These are phyloP conservation scores for Wasmannia auropunctata DNA, from an alignment of 1,140 invertebrate species.

Conservation along the genomic window DNA sequence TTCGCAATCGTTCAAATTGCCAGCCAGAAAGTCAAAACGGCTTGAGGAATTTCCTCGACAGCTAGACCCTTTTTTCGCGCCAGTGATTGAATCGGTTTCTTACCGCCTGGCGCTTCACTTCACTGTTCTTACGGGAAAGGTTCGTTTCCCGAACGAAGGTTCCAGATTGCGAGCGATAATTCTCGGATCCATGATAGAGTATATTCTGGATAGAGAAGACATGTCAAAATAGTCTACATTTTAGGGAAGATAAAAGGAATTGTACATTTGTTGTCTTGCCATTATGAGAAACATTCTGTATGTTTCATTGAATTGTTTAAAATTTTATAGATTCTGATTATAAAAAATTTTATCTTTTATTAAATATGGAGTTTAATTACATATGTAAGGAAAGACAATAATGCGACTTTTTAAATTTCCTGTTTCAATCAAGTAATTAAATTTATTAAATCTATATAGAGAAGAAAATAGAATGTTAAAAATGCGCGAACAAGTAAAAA, in stretches of 20 bases:
- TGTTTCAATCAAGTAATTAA: not conserved
- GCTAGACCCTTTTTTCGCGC: conserved; percentile 13
- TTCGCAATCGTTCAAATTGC: conserved; percentile 32
- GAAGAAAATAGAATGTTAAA: not conserved
- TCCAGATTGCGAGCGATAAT: conserved; percentile 41
- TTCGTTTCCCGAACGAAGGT: not conserved
- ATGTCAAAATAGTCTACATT: not conserved
- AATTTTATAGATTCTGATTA: not conserved
- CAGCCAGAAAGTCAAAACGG: conserved; percentile 44
- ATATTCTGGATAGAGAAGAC: not conserved
- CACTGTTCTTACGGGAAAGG: conserved; percentile 7
- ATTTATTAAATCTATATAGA: not conserved
- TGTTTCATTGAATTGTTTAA: not conserved
- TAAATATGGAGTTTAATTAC: not conserved
- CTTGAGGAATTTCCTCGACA: conserved; percentile 36
- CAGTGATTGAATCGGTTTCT: conserved; percentile 47
- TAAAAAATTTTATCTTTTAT: not conserved
- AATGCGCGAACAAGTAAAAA: not conserved
- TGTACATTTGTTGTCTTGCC: not conserved
- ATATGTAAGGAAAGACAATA: not conserved
- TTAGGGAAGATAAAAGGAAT: not conserved
- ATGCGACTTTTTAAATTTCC: not conserved
- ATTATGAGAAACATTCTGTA: not conserved
- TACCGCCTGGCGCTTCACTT: conserved; percentile 10
- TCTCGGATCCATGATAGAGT: conserved; percentile 5